A percentile compares a stretch with the other conserved stretches of the same genome.
Conservation (phyloP, 2,113 vertebrate species). For the Neodon shergylaensis region DNA sequence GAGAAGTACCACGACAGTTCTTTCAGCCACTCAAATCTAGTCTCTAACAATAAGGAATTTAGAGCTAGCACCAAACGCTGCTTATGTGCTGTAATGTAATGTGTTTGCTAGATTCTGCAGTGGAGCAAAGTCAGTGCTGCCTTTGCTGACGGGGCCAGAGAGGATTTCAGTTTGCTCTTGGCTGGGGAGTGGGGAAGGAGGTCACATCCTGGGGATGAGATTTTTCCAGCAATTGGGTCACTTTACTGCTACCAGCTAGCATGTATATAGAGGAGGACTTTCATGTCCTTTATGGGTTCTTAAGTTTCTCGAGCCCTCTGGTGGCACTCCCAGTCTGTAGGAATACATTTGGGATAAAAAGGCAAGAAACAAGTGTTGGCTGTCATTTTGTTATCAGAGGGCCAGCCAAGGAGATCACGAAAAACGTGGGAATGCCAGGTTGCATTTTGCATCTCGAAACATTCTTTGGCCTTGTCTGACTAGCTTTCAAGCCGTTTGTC, state of each 20-base stretch:
- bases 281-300: background rate
- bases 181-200: background rate
- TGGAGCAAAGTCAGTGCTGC: too few relatives aligned
- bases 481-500: background rate
- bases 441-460: background rate
- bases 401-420: background rate
- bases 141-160: background rate
- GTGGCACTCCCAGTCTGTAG: background rate
- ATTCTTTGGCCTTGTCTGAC: background rate
- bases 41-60: background rate
- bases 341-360: background rate
- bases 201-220: background rate
- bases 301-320: background rate
- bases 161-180: background rate
- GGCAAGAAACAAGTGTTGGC: background rate
- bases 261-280: background rate
- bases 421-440: background rate
- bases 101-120: background rate
- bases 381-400: background rate
- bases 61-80: background rate
- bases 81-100: background rate
- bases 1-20: background rate
- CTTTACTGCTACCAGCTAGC: background rate
- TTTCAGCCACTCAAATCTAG: background rate
- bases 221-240: background rate